Evolutionary conservation across 2,113 vertebrate species (phyloP).

Genomic region (Phaethornis superciliosus): DNA sequence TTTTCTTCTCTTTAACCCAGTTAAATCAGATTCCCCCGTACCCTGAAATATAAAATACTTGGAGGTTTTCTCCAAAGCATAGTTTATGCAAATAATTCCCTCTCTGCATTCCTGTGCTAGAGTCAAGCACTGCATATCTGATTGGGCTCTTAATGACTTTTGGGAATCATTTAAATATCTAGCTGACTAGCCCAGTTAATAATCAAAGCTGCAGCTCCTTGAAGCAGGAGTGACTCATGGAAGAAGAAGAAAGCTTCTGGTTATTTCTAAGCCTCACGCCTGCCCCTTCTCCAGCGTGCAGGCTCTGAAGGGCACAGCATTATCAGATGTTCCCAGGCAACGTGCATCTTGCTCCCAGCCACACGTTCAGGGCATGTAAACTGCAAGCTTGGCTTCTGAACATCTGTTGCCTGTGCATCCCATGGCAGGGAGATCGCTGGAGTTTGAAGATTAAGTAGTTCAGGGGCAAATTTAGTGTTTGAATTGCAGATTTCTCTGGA

Average conservation of each 20-base stretch:
- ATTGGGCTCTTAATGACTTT: conserved; percentile 74
- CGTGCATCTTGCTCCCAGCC: conserved; percentile 11
- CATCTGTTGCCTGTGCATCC: conserved; percentile 34
- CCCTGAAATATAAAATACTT: conserved; percentile 56
- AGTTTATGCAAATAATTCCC: conserved; percentile 70
- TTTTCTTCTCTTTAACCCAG: conserved; percentile 20
- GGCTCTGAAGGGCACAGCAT: not conserved
- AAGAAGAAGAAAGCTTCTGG: conserved; percentile 46
- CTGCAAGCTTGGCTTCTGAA: not conserved
- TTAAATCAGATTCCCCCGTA: conserved; percentile 43
- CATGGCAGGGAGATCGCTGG: not conserved
- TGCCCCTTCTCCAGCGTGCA: not conserved
- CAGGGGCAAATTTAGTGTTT: conserved; percentile 32
- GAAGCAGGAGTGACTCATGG: conserved; percentile 50
- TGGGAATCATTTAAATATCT: conserved; percentile 72
- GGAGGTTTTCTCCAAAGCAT: conserved; percentile 63
- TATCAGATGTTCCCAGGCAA: conserved; percentile 57
- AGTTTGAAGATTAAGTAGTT: conserved; percentile 22
- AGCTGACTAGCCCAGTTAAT: conserved; percentile 68
- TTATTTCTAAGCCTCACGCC: conserved; percentile 19
- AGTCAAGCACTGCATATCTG: conserved; percentile 68
- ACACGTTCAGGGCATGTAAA: not conserved
- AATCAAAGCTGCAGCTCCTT: conserved; percentile 63
- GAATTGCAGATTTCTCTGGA: conserved; percentile 23
- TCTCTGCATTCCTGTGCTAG: conserved; percentile 66